Conservation (phyloP, 1,140 invertebrate species). For the Phortica variegata region DNA sequence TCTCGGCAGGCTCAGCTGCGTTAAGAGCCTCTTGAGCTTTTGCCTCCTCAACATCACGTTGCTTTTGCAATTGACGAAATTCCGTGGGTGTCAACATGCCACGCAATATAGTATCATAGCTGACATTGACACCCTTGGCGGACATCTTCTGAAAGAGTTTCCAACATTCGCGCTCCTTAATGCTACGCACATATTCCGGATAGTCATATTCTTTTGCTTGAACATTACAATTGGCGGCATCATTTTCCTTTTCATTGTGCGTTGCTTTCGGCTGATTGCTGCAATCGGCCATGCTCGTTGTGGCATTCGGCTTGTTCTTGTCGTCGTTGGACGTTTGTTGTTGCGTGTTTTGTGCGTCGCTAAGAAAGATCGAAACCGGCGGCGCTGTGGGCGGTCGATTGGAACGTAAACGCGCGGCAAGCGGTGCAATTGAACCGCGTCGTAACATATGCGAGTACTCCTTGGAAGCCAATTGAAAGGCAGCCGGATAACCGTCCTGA, state of each 20-base stretch:
- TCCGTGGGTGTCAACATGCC: slow-evolving; percentile 72
- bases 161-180: slow-evolving; percentile 69
- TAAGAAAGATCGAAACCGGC: slow-evolving; percentile 49
- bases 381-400: slow-evolving; percentile 55
- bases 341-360: slow-evolving; percentile 7
- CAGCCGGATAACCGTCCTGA: slow-evolving; percentile 54
- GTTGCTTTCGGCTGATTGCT: slow-evolving; percentile 9
- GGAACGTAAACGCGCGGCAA: slow-evolving; percentile 46
- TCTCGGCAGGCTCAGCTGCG: slow-evolving; percentile 28
- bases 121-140: slow-evolving; percentile 69
- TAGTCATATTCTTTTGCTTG: slow-evolving; percentile 35
- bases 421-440: slow-evolving; percentile 49
- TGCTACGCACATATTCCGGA: slow-evolving; percentile 52
- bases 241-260: slow-evolving; percentile 35
- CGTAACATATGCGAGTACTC: slow-evolving; percentile 54
- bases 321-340: background rate
- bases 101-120: slow-evolving; percentile 69
- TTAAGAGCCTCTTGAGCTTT: slow-evolving; percentile 36
- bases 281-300: slow-evolving; percentile 13
- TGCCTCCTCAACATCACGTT: slow-evolving; percentile 47
- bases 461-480: slow-evolving; percentile 46
- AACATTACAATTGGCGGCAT: slow-evolving; percentile 36
- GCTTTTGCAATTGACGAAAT: slow-evolving; percentile 63
- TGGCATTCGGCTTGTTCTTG: background rate
- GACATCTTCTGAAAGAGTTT: slow-evolving; percentile 68